A percentile compares a stretch with the other conserved stretches of the same genome.
phyloP scores from a whole-genome alignment of 1,140 invertebrate species.

The Sinonovacula constricta region DNA sequence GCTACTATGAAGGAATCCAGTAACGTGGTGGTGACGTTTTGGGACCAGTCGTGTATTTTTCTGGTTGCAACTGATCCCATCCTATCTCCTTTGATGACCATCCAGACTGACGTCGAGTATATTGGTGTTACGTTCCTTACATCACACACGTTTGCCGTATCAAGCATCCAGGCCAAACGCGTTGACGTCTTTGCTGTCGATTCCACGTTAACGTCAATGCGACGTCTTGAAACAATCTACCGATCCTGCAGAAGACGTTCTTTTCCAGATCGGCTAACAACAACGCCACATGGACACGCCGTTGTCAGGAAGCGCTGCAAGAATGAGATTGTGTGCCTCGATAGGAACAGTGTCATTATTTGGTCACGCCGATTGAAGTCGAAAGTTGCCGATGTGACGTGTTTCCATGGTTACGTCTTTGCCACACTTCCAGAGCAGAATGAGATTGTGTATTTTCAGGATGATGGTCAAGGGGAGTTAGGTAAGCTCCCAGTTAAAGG shows the following conservation, averaged over 20 bases:
- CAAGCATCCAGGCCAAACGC: conserved; percentile 12
- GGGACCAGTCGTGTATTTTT: conserved; percentile 28
- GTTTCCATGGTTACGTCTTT: conserved; percentile 19
- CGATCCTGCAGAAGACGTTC: conserved; percentile 17
- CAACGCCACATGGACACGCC: conserved; percentile 11
- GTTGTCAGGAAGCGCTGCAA: conserved; percentile 21
- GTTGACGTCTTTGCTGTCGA: conserved; percentile 20
- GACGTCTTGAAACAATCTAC: conserved; percentile 11
- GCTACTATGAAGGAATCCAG: conserved; percentile 12
- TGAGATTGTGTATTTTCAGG: conserved; percentile 16
- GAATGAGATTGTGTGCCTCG: conserved; percentile 37
- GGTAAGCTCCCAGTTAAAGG: neutral
- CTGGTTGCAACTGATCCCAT: conserved; percentile 31
- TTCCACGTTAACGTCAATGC: neutral
- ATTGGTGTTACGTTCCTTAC: conserved; percentile 33
- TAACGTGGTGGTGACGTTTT: conserved; percentile 23
- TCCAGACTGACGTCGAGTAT: conserved; percentile 29
- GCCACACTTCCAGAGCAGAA: conserved; percentile 20
- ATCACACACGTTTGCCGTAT: neutral
- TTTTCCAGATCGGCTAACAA: conserved; percentile 31
- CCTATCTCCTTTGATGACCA: neutral
- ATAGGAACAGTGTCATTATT: neutral
- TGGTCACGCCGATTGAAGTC: conserved; percentile 28
- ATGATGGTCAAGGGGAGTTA: conserved; percentile 29
- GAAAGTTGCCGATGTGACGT: conserved; percentile 14